Conservation (phyloP, 2,797 vertebrate species). For the Falco novaeseelandiae region DNA sequence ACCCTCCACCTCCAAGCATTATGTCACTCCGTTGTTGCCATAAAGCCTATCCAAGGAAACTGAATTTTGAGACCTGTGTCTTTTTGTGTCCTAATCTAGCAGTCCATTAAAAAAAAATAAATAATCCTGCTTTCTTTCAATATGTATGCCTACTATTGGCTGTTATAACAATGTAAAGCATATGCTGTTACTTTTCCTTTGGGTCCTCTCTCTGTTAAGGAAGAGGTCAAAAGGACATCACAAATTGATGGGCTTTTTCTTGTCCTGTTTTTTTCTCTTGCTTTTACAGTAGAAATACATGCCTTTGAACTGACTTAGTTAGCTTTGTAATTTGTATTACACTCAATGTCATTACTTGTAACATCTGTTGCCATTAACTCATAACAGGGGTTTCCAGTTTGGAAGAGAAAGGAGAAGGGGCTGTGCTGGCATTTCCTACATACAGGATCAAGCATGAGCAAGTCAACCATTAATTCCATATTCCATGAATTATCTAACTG, state of each 20-base stretch:
- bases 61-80: not conserved
- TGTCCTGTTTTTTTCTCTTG: not conserved
- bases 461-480: not conserved
- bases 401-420: not conserved
- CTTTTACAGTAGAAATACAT: not conserved
- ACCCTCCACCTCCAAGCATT: rapidly evolving
- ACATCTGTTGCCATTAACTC: not conserved
- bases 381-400: not conserved
- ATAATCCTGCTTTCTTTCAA: not conserved
- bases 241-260: not conserved
- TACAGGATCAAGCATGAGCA: not conserved
- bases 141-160: rapidly evolving
- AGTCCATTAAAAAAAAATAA: not conserved
- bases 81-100: not conserved
- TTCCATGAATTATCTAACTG: not conserved
- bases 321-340: not conserved
- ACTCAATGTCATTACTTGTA: not conserved
- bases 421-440: not conserved
- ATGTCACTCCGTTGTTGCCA: not conserved
- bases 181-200: not conserved
- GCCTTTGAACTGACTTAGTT: not conserved
- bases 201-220: not conserved
- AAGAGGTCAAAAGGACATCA: not conserved
- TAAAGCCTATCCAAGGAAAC: not conserved
- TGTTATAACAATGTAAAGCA: not conserved